Evolutionary conservation across 1,140 invertebrate genomes (phyloP).

Genomic region (Calephelis nemesis): DNA sequence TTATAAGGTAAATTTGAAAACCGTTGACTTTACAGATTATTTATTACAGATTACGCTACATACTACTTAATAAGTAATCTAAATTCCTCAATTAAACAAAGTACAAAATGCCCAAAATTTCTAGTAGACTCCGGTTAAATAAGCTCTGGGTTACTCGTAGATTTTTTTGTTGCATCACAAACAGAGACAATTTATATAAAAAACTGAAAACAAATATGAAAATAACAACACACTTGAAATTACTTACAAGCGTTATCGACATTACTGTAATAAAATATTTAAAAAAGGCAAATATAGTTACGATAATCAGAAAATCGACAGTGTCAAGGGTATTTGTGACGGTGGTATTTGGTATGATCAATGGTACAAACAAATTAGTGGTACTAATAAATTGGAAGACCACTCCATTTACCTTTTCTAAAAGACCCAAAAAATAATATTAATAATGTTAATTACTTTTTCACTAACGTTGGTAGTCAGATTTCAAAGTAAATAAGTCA

Average conservation of each 20-base stretch:
- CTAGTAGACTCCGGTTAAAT: not conserved
- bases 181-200: conserved; percentile 30
- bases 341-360: no score
- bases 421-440: not conserved
- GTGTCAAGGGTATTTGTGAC: conserved; percentile 7
- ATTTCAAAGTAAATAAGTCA: not conserved
- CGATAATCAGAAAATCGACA: conserved; percentile 15
- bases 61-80: not conserved
- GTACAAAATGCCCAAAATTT: not conserved
- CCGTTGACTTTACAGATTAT: not conserved
- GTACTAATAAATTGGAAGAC: not conserved
- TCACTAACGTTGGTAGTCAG: not conserved
- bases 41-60: not conserved
- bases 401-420: not conserved
- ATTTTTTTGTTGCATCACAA: conserved; percentile 27
- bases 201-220: conserved; percentile 30
- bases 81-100: not conserved
- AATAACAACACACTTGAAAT: conserved; percentile 19
- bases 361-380: conserved; percentile 25
- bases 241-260: conserved; percentile 26
- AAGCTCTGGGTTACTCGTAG: conserved; percentile 31
- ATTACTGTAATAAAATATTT: conserved; percentile 30
- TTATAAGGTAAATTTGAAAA: not conserved
- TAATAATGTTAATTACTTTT: not conserved
- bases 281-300: conserved; percentile 27